Evolutionary conservation across 2,888 invertebrate species (phyloP).

Genomic region (Yponomeuta plumbellus): DNA sequence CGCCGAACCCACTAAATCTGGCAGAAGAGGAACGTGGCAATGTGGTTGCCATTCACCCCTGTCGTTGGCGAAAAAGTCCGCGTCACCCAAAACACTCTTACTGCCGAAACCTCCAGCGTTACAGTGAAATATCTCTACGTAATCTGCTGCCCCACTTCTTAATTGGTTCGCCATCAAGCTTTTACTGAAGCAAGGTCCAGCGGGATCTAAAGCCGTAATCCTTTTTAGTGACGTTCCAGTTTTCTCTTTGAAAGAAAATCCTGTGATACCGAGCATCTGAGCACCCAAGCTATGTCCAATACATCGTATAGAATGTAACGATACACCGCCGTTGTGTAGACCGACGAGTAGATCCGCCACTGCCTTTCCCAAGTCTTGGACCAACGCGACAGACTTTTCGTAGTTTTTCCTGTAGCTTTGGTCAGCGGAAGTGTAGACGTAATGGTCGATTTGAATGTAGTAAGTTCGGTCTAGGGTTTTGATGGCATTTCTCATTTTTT

Average conservation of each 20-base stretch:
- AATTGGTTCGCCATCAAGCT: slow-evolving; percentile 61
- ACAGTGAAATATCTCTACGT: slow-evolving; percentile 79
- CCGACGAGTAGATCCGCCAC: slow-evolving; percentile 50
- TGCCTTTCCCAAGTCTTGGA: slow-evolving; percentile 52
- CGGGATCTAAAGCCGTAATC: slow-evolving; percentile 62
- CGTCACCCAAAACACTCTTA: slow-evolving; percentile 68
- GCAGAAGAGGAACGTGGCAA: slow-evolving; percentile 55
- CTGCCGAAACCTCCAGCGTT: slow-evolving; percentile 74
- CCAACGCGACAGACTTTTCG: slow-evolving; percentile 52
- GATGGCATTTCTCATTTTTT: slow-evolving; percentile 1
- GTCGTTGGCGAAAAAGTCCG: slow-evolving; percentile 77
- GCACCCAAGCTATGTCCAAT: slow-evolving; percentile 64
- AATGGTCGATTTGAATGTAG: slow-evolving; percentile 61
- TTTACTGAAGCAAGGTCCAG: slow-evolving; percentile 67
- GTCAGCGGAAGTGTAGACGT: slow-evolving; percentile 51
- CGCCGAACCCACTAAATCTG: slow-evolving; percentile 52
- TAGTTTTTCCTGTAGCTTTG: slow-evolving; percentile 55
- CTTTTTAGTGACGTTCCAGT: slow-evolving; percentile 54
- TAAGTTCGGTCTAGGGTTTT: slow-evolving; percentile 36
- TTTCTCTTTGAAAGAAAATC: slow-evolving; percentile 41
- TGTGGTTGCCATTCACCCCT: slow-evolving; percentile 74
- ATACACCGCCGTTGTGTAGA: slow-evolving; percentile 43
- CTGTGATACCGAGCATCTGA: slow-evolving; percentile 56
- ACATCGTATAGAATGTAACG: slow-evolving; percentile 54
- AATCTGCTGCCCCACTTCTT: slow-evolving; percentile 70